These are phyloP conservation scores for Trinorchestia longiramus DNA, from an alignment of 1,140 invertebrate genomes.

Conservation along the genomic window DNA sequence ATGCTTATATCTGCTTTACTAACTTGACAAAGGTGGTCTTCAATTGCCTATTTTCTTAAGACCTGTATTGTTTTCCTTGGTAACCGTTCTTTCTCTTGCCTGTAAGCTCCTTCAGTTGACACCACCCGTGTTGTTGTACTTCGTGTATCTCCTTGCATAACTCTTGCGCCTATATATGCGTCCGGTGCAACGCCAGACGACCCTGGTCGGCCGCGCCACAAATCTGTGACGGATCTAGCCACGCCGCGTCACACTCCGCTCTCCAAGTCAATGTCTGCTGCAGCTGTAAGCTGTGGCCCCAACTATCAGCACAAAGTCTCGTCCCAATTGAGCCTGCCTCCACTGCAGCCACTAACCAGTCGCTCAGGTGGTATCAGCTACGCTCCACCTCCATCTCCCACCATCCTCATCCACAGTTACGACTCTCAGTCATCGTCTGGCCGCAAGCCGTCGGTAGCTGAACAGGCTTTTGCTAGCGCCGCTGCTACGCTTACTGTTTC, in stretches of 20 bases:
- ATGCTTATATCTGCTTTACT: slow-evolving; percentile 6
- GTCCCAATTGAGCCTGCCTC: slow-evolving; percentile 41
- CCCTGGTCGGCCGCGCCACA: not conserved
- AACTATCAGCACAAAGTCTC: slow-evolving; percentile 18
- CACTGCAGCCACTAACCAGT: not conserved
- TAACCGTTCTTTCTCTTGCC: not conserved
- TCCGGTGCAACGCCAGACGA: not conserved
- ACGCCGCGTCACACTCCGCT: slow-evolving; percentile 25
- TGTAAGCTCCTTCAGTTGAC: not conserved
- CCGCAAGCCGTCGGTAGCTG: not conserved
- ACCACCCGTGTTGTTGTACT: not conserved
- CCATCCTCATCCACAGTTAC: slow-evolving; percentile 37
- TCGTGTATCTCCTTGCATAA: not conserved
- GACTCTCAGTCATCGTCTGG: not conserved
- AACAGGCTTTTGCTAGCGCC: slow-evolving; percentile 20
- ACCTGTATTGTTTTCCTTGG: not conserved
- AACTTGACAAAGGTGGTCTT: not conserved
- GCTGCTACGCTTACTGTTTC: not conserved
- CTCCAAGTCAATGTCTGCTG: slow-evolving; percentile 31
- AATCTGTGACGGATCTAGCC: not conserved
- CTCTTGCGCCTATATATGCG: not conserved
- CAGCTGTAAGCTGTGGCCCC: not conserved
- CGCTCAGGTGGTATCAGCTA: not conserved
- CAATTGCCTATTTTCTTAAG: not conserved
- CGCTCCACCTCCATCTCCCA: slow-evolving; percentile 23